phyloP scores from a whole-genome alignment of 2,888 invertebrate genomes.

The Eupithecia insigniata region DNA sequence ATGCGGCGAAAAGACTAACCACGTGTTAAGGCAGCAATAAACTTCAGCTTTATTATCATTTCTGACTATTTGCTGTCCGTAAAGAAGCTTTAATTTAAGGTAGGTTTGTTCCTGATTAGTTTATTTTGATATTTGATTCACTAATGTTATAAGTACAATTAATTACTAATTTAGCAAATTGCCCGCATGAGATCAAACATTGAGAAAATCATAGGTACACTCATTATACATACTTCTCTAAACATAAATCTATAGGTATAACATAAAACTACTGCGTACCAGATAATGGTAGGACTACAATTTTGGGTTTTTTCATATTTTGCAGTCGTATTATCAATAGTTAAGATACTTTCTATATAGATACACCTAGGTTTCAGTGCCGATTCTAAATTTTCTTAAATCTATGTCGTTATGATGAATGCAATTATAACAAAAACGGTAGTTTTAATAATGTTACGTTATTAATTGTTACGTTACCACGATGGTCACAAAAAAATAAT shows the following conservation, averaged over 20 bases:
- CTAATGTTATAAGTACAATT: not conserved
- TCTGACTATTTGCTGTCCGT: not conserved
- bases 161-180: conserved; percentile 57
- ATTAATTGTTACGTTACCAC: not conserved
- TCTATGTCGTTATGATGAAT: not conserved
- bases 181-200: conserved; percentile 74
- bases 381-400: not conserved
- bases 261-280: not conserved
- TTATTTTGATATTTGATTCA: not conserved
- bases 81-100: not conserved
- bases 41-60: not conserved
- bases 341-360: not conserved
- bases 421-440: not conserved
- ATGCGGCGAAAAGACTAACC: not conserved
- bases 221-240: conserved; percentile 17
- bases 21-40: not conserved
- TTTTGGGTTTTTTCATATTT: conserved; percentile 4
- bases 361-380: not conserved
- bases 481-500: not conserved
- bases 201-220: conserved; percentile 49
- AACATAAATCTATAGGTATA: not conserved
- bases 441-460: not conserved
- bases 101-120: not conserved
- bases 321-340: not conserved
- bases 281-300: not conserved